Percentiles rank a stretch among this genome's conserved stretches.
phyloP scores from a whole-genome alignment of 2,797 vertebrate genomes.

The Distichodus sexfasciatus region DNA sequence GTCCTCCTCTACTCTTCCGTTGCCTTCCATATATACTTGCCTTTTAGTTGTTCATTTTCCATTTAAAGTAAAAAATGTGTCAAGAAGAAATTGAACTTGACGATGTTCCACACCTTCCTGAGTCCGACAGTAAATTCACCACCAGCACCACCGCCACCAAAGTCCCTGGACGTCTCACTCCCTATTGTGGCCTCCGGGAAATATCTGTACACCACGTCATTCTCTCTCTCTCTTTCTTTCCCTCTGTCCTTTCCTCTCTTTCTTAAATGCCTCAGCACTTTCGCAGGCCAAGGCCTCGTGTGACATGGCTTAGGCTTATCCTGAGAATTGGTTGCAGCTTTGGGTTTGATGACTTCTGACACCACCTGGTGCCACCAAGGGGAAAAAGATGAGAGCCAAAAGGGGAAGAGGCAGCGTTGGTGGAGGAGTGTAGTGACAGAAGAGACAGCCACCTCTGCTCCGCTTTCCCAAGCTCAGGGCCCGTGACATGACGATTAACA shows the following conservation, averaged over 20 bases:
- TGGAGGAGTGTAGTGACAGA: not conserved
- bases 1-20: not conserved
- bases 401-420: not conserved
- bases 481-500: too few species aligned
- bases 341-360: slow-evolving; percentile 31
- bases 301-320: slow-evolving; percentile 28
- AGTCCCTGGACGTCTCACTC: slow-evolving; percentile 5
- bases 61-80: slow-evolving; percentile 37
- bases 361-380: slow-evolving; percentile 42
- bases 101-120: not conserved
- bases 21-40: not conserved
- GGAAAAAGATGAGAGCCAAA: not conserved
- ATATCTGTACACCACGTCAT: not conserved
- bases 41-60: slow-evolving; percentile 15
- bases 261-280: not conserved
- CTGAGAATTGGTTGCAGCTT: slow-evolving; percentile 24
- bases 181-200: too few species aligned
- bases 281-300: too few species aligned
- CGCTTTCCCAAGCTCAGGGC: not conserved
- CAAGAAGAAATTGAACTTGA: slow-evolving; percentile 10
- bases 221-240: slow-evolving; percentile 2
- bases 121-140: slow-evolving; percentile 20
- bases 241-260: not conserved
- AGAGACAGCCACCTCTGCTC: not conserved
- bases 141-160: not conserved